Evolutionary conservation across 2,113 vertebrate species (phyloP).

Genomic region (Aspidoscelis tigris): DNA sequence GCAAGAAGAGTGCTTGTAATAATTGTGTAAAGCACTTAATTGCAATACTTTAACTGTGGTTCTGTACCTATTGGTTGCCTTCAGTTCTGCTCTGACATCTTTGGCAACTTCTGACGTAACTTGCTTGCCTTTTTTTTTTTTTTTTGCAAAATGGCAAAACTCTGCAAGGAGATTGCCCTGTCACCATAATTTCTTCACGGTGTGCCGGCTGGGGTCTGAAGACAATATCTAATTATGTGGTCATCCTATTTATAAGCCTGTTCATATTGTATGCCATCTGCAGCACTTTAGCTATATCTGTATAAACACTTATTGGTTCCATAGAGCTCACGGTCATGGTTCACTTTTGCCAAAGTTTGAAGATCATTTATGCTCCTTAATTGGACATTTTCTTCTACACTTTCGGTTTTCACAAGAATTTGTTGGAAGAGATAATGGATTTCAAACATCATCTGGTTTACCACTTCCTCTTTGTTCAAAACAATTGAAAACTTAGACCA

Average conservation of each 20-base stretch:
- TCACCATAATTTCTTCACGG: slow-evolving; percentile 35
- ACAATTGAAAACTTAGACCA: slow-evolving; percentile 62
- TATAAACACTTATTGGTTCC: neutral
- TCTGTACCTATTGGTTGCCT: neutral
- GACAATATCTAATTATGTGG: slow-evolving; percentile 8
- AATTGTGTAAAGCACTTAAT: neutral
- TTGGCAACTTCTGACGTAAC: neutral
- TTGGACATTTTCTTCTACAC: slow-evolving; percentile 37
- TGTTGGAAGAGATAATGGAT: slow-evolving; percentile 63
- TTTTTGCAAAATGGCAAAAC: neutral
- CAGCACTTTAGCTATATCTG: neutral
- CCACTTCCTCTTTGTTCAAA: slow-evolving; percentile 75
- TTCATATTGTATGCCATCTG: neutral
- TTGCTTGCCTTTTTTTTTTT: neutral
- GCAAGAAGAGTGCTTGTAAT: neutral
- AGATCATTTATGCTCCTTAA: neutral
- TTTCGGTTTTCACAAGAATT: slow-evolving; percentile 41
- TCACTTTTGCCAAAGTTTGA: slow-evolving; percentile 1
- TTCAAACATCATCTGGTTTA: slow-evolving; percentile 59
- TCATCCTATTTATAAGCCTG: slow-evolving; percentile 39
- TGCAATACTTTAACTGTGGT: neutral
- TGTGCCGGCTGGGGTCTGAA: slow-evolving; percentile 35
- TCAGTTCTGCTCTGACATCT: neutral
- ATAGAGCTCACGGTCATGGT: neutral
- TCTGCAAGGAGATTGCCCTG: slow-evolving; percentile 24